Base-by-base conservation (phyloP, 2,888 invertebrate species). In the Ophion slaviceki region DNA sequence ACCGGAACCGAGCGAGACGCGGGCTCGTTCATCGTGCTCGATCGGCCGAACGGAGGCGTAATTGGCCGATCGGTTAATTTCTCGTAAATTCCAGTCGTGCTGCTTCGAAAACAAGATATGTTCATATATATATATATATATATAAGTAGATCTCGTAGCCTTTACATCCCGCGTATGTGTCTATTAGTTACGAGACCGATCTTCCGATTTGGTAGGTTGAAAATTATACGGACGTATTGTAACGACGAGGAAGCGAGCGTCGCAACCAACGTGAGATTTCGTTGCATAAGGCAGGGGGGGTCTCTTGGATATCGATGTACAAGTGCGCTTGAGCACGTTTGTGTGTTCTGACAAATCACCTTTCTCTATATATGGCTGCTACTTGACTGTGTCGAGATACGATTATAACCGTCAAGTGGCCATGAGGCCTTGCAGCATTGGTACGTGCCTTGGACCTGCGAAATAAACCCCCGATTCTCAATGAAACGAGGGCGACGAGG, bases 11-110 rank as follows among this genome's bases (percentile, higher is more conserved):
- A 89, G 86, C 85, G 85, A 88, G 89, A 88, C 84, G 84, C 70
- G 62, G 86, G 88, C 88, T 89, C 90, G 89, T 88, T 89, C 87
- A 89, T 88, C 87, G 78, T 83, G 84, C 68, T 87, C 87, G 86
- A 87, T 88, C 87, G 84, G 62, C 77, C 85, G 74, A 77, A 83
- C 88, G 85, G 84, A 83, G 89, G 86, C 88, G 89, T 92, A 91
- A 92, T 92, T 92, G 90, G 88, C 87, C 90, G 89, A 91, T 91
- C 89, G 90, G 88, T 91, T 91, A 91, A 91, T 90, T 91, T 90
- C 89, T 88, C 90, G 88, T 90, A 88, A 90, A 90, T 88, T 89
- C 88, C 86, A 71, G 40, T 66, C 77, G 67, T 68, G 77, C 80
- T 57, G 59, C 77, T 67, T 17, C 57, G 14, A 53, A 72, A 45